Percentiles rank a stretch among this genome's conserved stretches.
Conservation (phyloP, 2,113 vertebrate genomes). For the Triplophysa rosa region DNA sequence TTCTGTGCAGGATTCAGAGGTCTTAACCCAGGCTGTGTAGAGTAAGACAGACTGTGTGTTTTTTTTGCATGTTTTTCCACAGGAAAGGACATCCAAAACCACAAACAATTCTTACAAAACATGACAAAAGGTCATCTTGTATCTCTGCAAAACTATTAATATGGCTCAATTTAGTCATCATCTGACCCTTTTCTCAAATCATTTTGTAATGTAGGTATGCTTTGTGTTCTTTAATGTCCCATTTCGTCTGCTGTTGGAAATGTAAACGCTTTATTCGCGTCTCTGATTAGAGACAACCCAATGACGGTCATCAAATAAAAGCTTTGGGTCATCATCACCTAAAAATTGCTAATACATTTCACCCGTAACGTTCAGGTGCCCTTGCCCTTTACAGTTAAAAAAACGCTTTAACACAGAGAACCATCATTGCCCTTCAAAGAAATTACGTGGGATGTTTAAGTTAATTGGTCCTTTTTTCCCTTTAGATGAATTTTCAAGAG, state of each 20-base stretch:
- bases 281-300: neutral
- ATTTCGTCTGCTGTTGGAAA: neutral
- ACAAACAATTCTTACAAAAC: no score
- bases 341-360: neutral
- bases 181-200: neutral
- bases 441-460: neutral
- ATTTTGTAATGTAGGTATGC: neutral
- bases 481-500: slow-evolving; percentile 35
- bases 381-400: neutral
- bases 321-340: neutral
- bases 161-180: neutral
- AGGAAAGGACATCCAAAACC: no score
- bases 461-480: slow-evolving; percentile 24
- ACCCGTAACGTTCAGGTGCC: neutral
- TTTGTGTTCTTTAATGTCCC: neutral
- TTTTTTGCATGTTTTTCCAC: neutral
- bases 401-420: neutral
- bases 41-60: neutral
- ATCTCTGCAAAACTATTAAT: slow-evolving; percentile 5
- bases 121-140: no score
- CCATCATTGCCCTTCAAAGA: slow-evolving; percentile 15
- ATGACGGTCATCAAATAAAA: neutral
- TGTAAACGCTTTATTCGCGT: neutral
- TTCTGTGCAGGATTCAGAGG: slow-evolving; percentile 11
- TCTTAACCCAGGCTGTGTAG: neutral